Percentiles rank a stretch among this genome's conserved stretches.
phyloP scores from a whole-genome alignment of 2,797 vertebrate species.

The Percopsis omiscomaycus region DNA sequence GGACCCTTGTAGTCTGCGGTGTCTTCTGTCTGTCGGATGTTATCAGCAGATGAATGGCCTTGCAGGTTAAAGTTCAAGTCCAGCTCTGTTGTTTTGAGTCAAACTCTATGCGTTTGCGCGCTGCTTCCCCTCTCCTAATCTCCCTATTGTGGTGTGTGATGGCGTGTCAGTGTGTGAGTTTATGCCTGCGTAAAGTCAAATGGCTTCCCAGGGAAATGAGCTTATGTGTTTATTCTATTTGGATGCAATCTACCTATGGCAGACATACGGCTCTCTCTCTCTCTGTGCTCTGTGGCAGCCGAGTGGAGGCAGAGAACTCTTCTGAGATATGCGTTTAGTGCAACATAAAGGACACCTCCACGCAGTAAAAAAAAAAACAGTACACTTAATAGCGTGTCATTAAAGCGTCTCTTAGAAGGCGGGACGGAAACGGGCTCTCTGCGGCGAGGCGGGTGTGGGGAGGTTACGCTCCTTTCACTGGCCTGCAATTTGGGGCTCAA shows the following conservation, averaged over 20 bases:
- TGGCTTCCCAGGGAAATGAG: background rate
- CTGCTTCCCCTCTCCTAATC: constrained; percentile 65
- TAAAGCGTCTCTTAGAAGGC: constrained; percentile 6
- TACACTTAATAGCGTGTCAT: too few relatives aligned
- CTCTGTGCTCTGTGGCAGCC: too few relatives aligned
- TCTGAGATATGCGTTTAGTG: too few relatives aligned
- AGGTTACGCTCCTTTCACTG: constrained; percentile 58
- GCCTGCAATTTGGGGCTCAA: constrained; percentile 58
- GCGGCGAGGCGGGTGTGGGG: constrained; percentile 43
- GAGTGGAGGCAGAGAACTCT: too few relatives aligned
- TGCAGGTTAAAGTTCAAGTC: constrained; percentile 68
- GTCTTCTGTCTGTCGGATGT: constrained; percentile 49
- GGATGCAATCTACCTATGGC: background rate
- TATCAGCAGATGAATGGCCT: constrained; percentile 68
- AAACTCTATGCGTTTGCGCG: constrained; percentile 48
- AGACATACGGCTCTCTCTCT: background rate
- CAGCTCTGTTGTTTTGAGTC: constrained; percentile 68
- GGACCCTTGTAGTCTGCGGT: constrained; percentile 42
- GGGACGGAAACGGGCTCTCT: constrained; percentile 54
- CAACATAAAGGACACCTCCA: too few relatives aligned
- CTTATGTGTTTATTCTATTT: background rate
- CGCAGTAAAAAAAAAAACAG: too few relatives aligned
- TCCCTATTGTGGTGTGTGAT: constrained; percentile 14
- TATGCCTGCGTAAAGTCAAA: background rate
- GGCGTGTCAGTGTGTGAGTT: background rate